A percentile compares a stretch with the other conserved stretches of the same genome.
Evolutionary conservation across 2,888 invertebrate species (phyloP).

Genomic region (Phymatocera aterrima): DNA sequence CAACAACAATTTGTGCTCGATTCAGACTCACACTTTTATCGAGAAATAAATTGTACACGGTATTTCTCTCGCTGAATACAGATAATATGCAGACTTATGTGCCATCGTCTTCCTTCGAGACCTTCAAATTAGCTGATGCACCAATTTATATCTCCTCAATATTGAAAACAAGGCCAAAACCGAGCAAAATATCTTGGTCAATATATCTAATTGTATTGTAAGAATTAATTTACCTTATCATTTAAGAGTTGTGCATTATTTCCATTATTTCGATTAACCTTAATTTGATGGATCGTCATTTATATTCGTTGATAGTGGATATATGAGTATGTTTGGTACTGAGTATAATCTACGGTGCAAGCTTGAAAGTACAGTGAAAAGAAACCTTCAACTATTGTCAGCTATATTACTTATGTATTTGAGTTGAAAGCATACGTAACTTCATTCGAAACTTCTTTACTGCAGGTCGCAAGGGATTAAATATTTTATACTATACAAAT

Average conservation of each 20-base stretch:
- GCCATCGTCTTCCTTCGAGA: not conserved
- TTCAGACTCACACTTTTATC: not conserved
- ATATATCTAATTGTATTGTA: not conserved
- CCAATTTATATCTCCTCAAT: not conserved
- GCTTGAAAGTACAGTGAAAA: too few species aligned
- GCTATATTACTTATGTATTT: too few species aligned
- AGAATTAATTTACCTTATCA: not conserved
- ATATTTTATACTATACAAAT: too few species aligned
- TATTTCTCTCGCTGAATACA: not conserved
- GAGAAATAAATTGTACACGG: not conserved
- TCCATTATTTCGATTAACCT: too few species aligned
- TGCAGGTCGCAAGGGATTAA: too few species aligned
- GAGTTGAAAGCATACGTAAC: too few species aligned
- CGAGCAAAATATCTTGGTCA: not conserved
- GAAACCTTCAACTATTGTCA: too few species aligned
- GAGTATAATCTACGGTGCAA: too few species aligned
- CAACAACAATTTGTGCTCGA: not conserved
- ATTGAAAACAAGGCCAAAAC: conserved; percentile 10
- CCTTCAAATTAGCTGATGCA: not conserved
- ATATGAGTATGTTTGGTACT: too few species aligned
- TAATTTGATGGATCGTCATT: too few species aligned
- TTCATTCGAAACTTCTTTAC: too few species aligned
- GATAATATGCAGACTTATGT: not conserved
- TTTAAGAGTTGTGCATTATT: not conserved
- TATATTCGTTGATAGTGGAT: too few species aligned